Conservation (phyloP, 1,140 invertebrate genomes). For the Pomacea maculata region DNA sequence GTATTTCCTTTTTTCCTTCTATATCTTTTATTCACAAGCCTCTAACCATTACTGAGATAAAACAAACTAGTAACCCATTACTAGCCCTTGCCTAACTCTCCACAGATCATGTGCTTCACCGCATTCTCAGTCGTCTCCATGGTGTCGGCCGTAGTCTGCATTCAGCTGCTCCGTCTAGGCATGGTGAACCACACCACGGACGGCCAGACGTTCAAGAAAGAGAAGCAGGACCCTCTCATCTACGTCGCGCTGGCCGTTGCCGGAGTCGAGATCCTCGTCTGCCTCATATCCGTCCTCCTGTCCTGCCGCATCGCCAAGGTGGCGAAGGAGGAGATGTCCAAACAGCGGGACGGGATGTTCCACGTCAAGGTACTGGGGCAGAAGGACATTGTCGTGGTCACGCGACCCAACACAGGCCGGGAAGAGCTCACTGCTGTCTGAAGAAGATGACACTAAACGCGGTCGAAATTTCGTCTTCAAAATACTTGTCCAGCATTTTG, state of each 20-base stretch:
- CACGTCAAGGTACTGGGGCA: conserved; percentile 64
- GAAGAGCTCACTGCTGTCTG: conserved; percentile 34
- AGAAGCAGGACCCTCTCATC: conserved; percentile 61
- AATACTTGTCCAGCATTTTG: too few species aligned
- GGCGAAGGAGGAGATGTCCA: conserved; percentile 63
- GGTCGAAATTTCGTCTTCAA: too few species aligned
- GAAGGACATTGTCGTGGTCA: conserved; percentile 58
- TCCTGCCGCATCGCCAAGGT: conserved; percentile 63
- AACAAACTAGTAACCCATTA: not conserved
- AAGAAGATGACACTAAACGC: not conserved
- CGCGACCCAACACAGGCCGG: conserved; percentile 36
- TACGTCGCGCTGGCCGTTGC: conserved; percentile 61
- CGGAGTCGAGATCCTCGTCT: conserved; percentile 61
- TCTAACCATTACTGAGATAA: not conserved
- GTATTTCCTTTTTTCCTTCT: not conserved
- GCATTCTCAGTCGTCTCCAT: conserved; percentile 65
- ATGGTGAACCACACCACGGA: conserved; percentile 66
- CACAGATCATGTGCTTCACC: conserved; percentile 67
- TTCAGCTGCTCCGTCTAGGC: conserved; percentile 65
- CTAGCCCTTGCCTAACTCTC: not conserved
- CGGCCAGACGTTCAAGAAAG: conserved; percentile 66
- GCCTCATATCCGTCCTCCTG: conserved; percentile 60
- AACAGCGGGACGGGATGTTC: conserved; percentile 65
- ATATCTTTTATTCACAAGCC: not conserved
- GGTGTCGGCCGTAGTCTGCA: conserved; percentile 65